phyloP scores from a whole-genome alignment of 2,797 vertebrate genomes.

The Pyrocephalus nanus region DNA sequence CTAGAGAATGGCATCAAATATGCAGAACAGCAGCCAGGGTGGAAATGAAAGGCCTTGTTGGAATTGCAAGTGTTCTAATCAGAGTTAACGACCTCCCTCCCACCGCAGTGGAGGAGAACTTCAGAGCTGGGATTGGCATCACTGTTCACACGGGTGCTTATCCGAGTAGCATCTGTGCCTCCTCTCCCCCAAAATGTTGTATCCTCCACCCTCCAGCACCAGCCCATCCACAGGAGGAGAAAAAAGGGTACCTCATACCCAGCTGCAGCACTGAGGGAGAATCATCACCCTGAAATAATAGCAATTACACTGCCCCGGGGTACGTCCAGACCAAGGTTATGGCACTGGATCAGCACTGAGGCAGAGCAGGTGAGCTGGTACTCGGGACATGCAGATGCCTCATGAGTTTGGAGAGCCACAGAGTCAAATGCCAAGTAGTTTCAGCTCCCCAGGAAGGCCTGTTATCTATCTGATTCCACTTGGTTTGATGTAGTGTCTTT shows the following conservation, averaged over 20 bases:
- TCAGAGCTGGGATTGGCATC: background rate
- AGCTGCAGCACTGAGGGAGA: accelerated
- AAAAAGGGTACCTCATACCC: background rate
- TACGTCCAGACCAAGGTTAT: accelerated
- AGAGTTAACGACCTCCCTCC: background rate
- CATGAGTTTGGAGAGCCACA: background rate
- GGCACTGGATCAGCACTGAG: background rate
- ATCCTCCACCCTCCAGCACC: background rate
- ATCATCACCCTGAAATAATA: background rate
- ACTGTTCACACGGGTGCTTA: background rate
- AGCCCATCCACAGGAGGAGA: background rate
- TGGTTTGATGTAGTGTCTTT: conserved; percentile 3
- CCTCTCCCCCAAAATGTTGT: background rate
- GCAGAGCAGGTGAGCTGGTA: background rate
- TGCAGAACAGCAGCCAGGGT: conserved; percentile 16
- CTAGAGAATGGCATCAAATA: background rate
- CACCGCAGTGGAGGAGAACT: background rate
- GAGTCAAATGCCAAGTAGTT: background rate
- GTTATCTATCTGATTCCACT: background rate
- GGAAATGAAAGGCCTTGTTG: background rate
- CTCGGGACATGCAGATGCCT: background rate
- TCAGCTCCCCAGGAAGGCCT: background rate
- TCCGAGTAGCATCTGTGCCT: background rate
- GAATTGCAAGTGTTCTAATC: background rate
- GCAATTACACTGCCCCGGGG: accelerated